Base-by-base conservation (phyloP, 2,113 vertebrate species). In the Cyprinodon variegatus region DNA sequence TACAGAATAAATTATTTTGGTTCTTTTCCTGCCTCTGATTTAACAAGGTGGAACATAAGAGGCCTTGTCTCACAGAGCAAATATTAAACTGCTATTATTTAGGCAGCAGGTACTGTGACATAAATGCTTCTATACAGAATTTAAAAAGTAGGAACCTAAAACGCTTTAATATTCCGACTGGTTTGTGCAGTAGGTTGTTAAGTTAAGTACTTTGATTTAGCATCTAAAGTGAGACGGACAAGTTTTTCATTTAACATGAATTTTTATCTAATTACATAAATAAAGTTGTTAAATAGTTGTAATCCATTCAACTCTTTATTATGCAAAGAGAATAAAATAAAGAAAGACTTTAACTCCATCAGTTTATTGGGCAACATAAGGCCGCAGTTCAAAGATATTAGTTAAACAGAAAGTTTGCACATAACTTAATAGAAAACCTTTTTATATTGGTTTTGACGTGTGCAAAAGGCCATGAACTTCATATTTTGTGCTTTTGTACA, bases 131-230 rank as follows among this genome's bases (percentile, higher is more conserved):
- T 9, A 41, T 6, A 4, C 10, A 37, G 59, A 43, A 48, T 63
- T 37, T 45, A 88, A 81, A 72, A 82, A 77, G 82, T 86, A 72
- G 50, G 68, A 76, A 78, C 78, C 70, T 37, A 72, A 37, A 15
- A 29, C 10, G 29, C 81, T n/a, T 59, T 3, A 22, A 20, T n/a
- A n/a, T 1, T 10, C 2, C 0, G 17, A 59, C 2, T 59, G 37
- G 48, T 40, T 17, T 20, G 3, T 64, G 65, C 65, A 75, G 53
- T 64, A 76, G 8, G 22, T 63, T 20, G 17, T 20, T 74, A n/a
- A 2, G 65, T 10, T 65, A 7, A 79, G 70, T 76, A 22, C 29
- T 62, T 11, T 50, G 40, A 29, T 20, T 74, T 13, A 39, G 17
- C 45, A 36, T 6, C 68, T 50, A 50, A 0, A 15, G 39, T 22